Base-by-base conservation (phyloP, 2,888 invertebrate genomes). In the Melanotus villosus region DNA sequence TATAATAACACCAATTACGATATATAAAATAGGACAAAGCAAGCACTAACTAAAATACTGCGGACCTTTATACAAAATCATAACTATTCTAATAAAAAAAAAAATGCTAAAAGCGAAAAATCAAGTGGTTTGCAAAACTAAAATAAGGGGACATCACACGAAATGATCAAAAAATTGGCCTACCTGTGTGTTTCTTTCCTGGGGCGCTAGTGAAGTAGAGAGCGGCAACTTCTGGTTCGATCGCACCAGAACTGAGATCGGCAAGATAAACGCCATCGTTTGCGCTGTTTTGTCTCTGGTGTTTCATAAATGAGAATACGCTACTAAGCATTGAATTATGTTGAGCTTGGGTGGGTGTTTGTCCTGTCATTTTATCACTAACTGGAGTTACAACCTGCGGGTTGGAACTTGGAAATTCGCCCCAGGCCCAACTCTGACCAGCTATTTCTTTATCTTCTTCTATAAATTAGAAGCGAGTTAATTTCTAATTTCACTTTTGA, bases 281-380 rank as follows among this genome's bases (percentile, higher is more conserved):
- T 26, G 68, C 76, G 60, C 76, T 77, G 32, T 76, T 76, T 76
- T 89, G 88, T 80, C 89, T 89, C 36, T 90, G 91, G 79, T 90
- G 90, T 83, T 93, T 91, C 93, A 97, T 97, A 85, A 97, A 97
- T 75, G 94, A 93, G 84, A 97, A 94, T 93, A 98, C 94, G 78
- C 93, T 94, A 81, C 94, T 93, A 72, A 97, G 88, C 89, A 96
- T 94, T 38, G 96, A 96, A 73, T 86, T 85, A 47, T 85, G 84
- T 71, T 80, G 77, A 52, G 83, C 81, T 62, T 84, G 80, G 69
- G 82, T 80, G 9, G 70, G 63, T 6, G 57, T 69, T 23, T 79
- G 76, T 58, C 79, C 73, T 38, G 59, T 71, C 4, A 75, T 76
- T 41, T 73, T 75, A 47, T 81, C 81, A 36, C 72, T 75, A 10